Percentiles rank a stretch among this genome's conserved stretches.
Conservation (phyloP, 2,113 vertebrate species). For the Microcebus griseorufus region DNA sequence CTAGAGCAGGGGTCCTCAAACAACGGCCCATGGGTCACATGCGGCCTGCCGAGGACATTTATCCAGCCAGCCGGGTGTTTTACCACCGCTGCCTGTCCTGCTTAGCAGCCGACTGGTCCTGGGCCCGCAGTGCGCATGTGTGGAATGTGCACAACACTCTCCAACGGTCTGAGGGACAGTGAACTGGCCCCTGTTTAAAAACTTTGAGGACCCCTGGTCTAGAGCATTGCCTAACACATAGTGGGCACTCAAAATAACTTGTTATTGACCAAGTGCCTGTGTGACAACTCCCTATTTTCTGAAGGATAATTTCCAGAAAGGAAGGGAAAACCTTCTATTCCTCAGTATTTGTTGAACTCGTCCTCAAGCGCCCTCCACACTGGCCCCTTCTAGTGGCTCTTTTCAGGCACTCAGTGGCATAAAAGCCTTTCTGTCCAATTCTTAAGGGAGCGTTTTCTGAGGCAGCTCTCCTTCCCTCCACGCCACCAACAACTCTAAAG, state of each 20-base stretch:
- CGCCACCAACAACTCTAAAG: constrained; percentile 12
- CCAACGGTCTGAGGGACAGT: too few species aligned
- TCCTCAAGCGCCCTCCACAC: constrained; percentile 34
- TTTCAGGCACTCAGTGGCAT: constrained; percentile 43
- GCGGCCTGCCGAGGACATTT: too few species aligned
- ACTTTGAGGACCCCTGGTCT: neutral
- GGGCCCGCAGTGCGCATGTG: too few species aligned
- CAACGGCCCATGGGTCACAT: too few species aligned
- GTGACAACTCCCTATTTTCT: neutral
- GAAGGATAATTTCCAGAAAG: constrained; percentile 1
- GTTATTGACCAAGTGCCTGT: neutral
- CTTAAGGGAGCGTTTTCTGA: constrained; percentile 39
- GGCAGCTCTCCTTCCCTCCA: constrained; percentile 25
- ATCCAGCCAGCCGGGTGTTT: too few species aligned
- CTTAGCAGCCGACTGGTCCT: too few species aligned
- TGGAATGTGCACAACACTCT: too few species aligned
- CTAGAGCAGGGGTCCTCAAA: too few species aligned
- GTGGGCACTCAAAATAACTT: constrained; percentile 20
- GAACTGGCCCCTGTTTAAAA: neutral
- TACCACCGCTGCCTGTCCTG: too few species aligned
- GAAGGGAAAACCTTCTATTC: neutral
- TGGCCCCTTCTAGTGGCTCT: constrained; percentile 48
- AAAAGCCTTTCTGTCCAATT: constrained; percentile 49
- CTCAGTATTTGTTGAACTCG: neutral
- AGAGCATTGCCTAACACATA: neutral